Evolutionary conservation across 2,113 vertebrate genomes (phyloP).

Genomic region (Cheilinus undulatus): DNA sequence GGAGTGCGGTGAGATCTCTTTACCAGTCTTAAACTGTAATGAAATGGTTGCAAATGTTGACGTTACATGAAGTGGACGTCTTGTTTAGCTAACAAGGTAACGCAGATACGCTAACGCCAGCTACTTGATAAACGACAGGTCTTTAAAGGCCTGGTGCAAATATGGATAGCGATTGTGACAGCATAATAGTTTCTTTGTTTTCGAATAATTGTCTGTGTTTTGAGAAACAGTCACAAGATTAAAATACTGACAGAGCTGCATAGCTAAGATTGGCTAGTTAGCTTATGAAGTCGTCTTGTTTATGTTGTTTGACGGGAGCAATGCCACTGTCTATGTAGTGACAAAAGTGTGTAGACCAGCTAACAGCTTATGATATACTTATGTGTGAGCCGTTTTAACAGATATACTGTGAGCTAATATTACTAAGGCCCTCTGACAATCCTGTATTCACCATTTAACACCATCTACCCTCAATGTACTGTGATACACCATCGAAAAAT

Average conservation of each 20-base stretch:
- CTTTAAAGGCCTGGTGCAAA: slow-evolving; percentile 43
- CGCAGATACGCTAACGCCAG: slow-evolving; percentile 57
- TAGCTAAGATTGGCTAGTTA: slow-evolving; percentile 44
- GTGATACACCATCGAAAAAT: neutral
- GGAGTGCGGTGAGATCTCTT: slow-evolving; percentile 44
- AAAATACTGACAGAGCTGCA: slow-evolving; percentile 9
- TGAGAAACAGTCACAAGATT: neutral
- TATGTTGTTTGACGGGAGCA: slow-evolving; percentile 9
- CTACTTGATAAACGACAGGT: slow-evolving; percentile 51
- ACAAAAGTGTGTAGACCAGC: slow-evolving; percentile 9
- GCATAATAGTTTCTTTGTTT: neutral
- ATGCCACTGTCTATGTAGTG: slow-evolving; percentile 2
- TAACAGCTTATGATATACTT: neutral
- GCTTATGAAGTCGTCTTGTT: slow-evolving; percentile 44
- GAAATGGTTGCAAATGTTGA: slow-evolving; percentile 21
- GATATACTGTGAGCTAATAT: neutral
- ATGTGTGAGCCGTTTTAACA: neutral
- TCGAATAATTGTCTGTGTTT: neutral
- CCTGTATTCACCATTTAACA: neutral
- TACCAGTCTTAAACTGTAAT: neutral
- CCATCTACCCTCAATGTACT: neutral
- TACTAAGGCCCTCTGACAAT: neutral
- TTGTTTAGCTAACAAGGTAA: slow-evolving; percentile 74
- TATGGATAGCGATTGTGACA: neutral
- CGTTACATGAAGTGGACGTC: slow-evolving; percentile 53